Evolutionary conservation across 2,113 vertebrate genomes (phyloP), one percentile per base, ranked within the genome.

Genomic region (Cebus imitator): DNA sequence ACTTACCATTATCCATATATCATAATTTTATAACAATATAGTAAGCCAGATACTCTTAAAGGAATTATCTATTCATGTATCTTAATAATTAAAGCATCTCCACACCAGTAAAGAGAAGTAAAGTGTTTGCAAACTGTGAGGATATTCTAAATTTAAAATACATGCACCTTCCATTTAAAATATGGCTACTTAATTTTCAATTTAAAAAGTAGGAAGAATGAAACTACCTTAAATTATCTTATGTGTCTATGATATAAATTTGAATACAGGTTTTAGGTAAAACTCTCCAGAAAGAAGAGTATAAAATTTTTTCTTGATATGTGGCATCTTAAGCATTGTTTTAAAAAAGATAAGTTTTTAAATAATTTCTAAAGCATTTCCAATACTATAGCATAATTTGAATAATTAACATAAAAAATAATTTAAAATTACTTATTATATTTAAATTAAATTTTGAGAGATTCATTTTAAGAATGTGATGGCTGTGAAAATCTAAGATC

Each of bases 301-400:
- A 9, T 4, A 82, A 57, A 3, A n/a, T 32, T 90, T 90, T 95
- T 32, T 13, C 48, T 66, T 66, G 18, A 87, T 75, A 73, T 35
- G 23, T 35, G 58, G 35, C 13, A 97, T 97, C 83, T 91, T 91
- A 1, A 30, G 75, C 23, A 87, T 72, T 95, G 96, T 73, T 18
- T 57, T 76, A 40, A 80, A 84, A 95, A 95, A 21, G 27, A 93
- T 50, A 70, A 90, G 52, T 57, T 95, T 97, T 97, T 91, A 66
- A 89, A 91, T 6, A 6, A 92, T 75, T 94, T 82, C 52, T 95
- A 72, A 92, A 90, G 61, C 73, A 81, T 50, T 78, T 50, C 17
- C 45, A 94, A 75, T 50, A 32, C 5, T 9, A 76, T 2, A 92
- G 83, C 32, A 76, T 27, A 81, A 58, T 4, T 7, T 58, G 81